Base-by-base conservation (phyloP, 2,113 vertebrate species). In the Phaetusa simplex region DNA sequence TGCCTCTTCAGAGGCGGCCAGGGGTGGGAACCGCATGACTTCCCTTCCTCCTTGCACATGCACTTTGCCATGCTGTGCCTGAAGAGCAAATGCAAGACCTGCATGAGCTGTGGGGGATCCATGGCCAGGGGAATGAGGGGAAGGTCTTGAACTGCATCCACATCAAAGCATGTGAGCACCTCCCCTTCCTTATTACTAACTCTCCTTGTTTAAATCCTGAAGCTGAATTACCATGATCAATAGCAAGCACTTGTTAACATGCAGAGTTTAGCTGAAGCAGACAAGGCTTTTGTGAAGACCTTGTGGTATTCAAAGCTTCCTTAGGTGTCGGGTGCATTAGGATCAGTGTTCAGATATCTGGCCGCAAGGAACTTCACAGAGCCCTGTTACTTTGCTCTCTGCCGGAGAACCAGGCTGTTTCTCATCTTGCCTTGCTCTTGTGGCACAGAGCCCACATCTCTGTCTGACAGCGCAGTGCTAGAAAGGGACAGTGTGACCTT, bases 161-260 rank as follows among this genome's bases (percentile, higher is more conserved):
- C 30, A 69, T 91, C 87, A 85, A 71, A 93, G 69, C 14, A 10
- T n/a, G 29, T 59, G 80, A 94, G 79, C 49, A 59, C 59, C 76
- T 94, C 82, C 64, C 50, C 16, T 84, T 89, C 52, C 76, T 72
- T 93, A 58, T 88, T 88, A 50, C 72, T 80, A 53, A 52, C 59
- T 92, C 65, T 61, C 21, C 73, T 69, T 85, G 53, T 82, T 87
- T 90, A 93, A 96, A 80, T 94, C 82, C 82, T 91, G 66, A 78
- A 88, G 86, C 86, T 95, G 92, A 91, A 93, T 96, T 96, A 79
- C 56, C 42, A 13, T 74, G 92, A 95, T 96, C 96, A 42, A 88
- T 93, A 92, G 65, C 59, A 91, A 65, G 45, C 76, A 38, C 76
- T 96, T 95, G 93, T 95, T 97, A 95, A 95, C 88, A 61, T 89